Evolutionary conservation across 2,113 vertebrate species (phyloP).

Genomic region (Trochalopteron elliotii): DNA sequence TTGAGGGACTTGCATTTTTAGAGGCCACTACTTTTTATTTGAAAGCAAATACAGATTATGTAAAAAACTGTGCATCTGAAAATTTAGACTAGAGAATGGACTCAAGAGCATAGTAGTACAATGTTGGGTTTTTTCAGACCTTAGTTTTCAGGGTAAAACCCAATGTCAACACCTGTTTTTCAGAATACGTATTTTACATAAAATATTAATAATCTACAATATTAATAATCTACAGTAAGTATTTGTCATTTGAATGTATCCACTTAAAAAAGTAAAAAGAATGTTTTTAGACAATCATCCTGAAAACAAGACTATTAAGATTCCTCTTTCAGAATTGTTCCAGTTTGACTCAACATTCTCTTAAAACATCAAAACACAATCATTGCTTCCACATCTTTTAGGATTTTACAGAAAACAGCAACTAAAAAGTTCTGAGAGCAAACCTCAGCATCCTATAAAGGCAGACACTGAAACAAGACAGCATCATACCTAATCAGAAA

Average conservation of each 20-base stretch:
- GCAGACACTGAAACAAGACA: neutral
- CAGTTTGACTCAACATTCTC: neutral
- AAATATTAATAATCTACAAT: neutral
- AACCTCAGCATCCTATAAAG: neutral
- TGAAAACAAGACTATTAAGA: neutral
- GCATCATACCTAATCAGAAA: neutral
- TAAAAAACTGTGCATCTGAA: neutral
- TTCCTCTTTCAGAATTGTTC: neutral
- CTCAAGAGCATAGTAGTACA: neutral
- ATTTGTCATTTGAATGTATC: neutral
- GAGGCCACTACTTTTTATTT: neutral
- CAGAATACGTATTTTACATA: neutral
- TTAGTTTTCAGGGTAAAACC: neutral
- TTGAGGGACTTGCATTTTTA: neutral
- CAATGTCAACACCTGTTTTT: neutral
- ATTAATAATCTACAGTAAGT: neutral
- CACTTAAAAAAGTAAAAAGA: neutral
- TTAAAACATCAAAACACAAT: neutral
- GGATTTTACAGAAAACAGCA: neutral
- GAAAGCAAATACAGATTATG: neutral
- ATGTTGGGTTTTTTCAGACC: rapidly evolving
- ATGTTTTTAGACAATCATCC: neutral
- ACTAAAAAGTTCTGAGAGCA: neutral
- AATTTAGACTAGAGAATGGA: neutral
- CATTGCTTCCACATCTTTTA: neutral